phyloP scores from a whole-genome alignment of 92 coral and sea anemone genomes.

The Palythoa grandis region DNA sequence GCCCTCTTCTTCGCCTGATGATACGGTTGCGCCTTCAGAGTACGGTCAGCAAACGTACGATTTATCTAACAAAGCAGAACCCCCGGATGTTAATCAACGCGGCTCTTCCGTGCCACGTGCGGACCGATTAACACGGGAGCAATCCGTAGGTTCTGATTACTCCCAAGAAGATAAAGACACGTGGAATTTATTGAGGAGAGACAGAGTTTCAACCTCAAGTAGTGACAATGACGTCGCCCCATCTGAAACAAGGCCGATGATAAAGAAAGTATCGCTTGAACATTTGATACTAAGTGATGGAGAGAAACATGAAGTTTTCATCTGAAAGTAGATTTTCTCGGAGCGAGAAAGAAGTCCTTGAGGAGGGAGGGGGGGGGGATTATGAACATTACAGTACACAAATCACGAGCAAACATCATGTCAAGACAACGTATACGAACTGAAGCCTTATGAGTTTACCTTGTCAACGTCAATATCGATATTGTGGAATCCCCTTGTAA shows the following conservation, averaged over 20 bases:
- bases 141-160: background rate
- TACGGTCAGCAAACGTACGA: too few species aligned
- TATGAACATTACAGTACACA: too few species aligned
- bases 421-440: too few species aligned
- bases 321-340: background rate
- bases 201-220: background rate
- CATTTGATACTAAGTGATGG: background rate
- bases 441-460: too few species aligned
- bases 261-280: slow-evolving; percentile 23
- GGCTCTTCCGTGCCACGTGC: background rate
- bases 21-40: slow-evolving; percentile 20
- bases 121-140: background rate
- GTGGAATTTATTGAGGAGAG: background rate
- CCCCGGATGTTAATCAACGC: background rate
- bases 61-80: background rate
- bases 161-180: background rate
- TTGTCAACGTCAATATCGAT: too few species aligned
- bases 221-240: background rate
- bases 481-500: too few species aligned
- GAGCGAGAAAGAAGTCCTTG: background rate
- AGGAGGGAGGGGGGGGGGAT: background rate
- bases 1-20: background rate
- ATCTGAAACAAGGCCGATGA: slow-evolving; percentile 23
- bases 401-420: too few species aligned
- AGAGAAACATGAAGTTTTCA: slow-evolving; percentile 26